Evolutionary conservation across 1,140 invertebrate species (phyloP).

Genomic region (Diorhabda sublineata): DNA sequence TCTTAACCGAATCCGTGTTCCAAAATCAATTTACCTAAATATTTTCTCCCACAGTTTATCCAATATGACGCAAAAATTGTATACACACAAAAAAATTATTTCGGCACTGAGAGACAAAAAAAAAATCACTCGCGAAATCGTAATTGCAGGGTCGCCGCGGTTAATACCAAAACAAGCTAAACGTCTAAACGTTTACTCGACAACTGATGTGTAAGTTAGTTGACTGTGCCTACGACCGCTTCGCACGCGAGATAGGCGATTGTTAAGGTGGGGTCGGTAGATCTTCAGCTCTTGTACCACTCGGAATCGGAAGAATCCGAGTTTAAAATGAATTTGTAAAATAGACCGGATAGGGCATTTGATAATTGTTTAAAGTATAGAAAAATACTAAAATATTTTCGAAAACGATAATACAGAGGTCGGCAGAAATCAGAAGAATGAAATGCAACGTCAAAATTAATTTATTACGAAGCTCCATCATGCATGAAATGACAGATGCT

Average conservation of each 20-base stretch:
- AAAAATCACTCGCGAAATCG: background rate
- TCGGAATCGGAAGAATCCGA: too few species aligned
- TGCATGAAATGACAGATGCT: too few species aligned
- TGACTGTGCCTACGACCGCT: constrained; percentile 14
- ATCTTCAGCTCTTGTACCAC: background rate
- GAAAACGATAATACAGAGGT: too few species aligned
- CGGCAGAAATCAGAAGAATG: too few species aligned
- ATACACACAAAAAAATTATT: background rate
- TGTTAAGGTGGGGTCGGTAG: constrained; percentile 22
- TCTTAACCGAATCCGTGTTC: background rate
- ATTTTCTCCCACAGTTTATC: background rate
- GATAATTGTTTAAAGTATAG: too few species aligned
- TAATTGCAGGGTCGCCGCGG: constrained; percentile 9
- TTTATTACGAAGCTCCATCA: too few species aligned
- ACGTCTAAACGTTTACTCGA: constrained; percentile 23
- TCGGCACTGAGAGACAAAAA: background rate
- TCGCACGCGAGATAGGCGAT: constrained; percentile 22
- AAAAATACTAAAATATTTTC: too few species aligned
- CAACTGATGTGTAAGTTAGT: constrained; percentile 21
- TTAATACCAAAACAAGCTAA: constrained; percentile 4
- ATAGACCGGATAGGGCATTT: too few species aligned
- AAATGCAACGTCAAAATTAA: too few species aligned
- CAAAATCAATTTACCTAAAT: constrained; percentile 3
- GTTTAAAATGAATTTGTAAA: too few species aligned
- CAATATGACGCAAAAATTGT: background rate